Evolutionary conservation across 2,888 invertebrate species (phyloP).

Genomic region (Stegophylla sp.): DNA sequence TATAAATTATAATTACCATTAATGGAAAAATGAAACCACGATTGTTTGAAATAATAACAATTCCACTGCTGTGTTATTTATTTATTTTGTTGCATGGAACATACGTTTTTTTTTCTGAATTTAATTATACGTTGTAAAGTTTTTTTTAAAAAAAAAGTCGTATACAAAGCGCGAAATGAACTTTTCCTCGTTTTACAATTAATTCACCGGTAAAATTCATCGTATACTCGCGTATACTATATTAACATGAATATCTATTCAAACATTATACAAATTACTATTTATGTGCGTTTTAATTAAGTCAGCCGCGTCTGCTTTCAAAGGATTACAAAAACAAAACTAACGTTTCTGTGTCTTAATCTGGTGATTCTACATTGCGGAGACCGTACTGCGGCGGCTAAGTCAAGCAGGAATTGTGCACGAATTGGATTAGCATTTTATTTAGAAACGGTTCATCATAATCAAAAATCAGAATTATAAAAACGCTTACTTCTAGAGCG

Average conservation of each 20-base stretch:
- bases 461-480: neutral
- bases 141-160: too few species aligned
- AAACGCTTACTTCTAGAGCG: neutral
- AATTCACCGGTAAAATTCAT: neutral
- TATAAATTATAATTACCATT: too few species aligned
- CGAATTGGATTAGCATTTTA: constrained; percentile 3
- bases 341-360: constrained; percentile 21
- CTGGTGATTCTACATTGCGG: neutral
- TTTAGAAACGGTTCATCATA: neutral
- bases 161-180: too few species aligned
- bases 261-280: neutral
- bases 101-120: too few species aligned
- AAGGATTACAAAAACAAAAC: constrained; percentile 16
- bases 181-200: too few species aligned
- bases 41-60: too few species aligned
- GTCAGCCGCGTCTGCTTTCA: neutral
- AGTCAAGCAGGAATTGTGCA: neutral
- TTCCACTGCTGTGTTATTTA: too few species aligned
- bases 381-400: neutral
- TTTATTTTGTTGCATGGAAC: too few species aligned
- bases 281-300: constrained; percentile 28
- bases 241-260: neutral
- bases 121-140: too few species aligned
- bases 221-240: neutral
- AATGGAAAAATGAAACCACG: too few species aligned